Conservation (phyloP, 2,113 vertebrate genomes). For the Centropus unirufus region DNA sequence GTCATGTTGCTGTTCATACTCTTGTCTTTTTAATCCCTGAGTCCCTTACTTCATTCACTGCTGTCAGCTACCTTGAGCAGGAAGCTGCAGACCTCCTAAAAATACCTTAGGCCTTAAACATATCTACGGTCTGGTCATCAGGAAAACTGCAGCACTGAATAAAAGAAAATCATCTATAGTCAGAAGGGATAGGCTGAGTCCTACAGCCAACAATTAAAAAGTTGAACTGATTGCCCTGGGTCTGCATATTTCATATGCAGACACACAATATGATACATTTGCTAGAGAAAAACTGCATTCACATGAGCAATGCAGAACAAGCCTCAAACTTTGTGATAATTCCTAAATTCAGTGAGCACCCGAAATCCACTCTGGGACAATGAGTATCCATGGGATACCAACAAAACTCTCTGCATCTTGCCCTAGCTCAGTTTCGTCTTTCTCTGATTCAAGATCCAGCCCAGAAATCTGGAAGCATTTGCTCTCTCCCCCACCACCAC, state of each 20-base stretch:
- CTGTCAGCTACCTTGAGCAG: background rate
- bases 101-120: background rate
- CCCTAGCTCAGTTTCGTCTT: background rate
- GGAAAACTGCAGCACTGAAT: background rate
- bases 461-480: background rate
- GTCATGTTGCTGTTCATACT: constrained; percentile 8
- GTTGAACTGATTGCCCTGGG: background rate
- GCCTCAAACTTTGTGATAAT: rapidly evolving
- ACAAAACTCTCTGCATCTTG: background rate
- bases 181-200: background rate
- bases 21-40: background rate
- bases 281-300: background rate
- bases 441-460: background rate
- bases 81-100: background rate
- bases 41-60: background rate
- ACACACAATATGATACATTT: background rate
- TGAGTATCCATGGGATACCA: background rate
- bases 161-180: background rate
- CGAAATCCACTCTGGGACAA: background rate
- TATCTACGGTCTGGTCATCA: background rate
- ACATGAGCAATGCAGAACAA: background rate
- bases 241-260: background rate
- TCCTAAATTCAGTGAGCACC: background rate
- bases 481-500: background rate
- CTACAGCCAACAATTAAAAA: background rate